Conservation (phyloP, 2,888 invertebrate genomes). For the Sepiola atlantica region DNA sequence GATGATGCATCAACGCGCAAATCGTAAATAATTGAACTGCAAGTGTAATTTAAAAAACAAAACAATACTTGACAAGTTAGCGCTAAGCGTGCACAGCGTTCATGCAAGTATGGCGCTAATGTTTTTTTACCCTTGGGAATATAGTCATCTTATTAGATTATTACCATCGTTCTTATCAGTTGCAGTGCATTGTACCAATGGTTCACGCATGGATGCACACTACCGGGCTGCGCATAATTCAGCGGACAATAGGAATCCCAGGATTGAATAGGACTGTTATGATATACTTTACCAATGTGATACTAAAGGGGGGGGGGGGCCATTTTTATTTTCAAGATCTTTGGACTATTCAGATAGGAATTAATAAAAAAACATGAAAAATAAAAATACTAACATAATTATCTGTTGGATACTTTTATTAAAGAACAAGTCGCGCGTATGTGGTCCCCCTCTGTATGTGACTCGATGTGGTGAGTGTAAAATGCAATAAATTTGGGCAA, state of each 20-base stretch:
- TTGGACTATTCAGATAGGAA: neutral
- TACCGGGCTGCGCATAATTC: neutral
- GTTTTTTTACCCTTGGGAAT: neutral
- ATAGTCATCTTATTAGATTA: neutral
- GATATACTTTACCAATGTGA: neutral
- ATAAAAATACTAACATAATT: too few species aligned
- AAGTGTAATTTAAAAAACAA: neutral
- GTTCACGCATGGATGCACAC: neutral
- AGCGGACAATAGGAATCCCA: neutral
- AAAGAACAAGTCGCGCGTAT: too few species aligned
- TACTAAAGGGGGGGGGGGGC: neutral
- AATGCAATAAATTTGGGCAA: too few species aligned
- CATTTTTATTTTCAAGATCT: neutral
- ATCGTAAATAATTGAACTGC: neutral
- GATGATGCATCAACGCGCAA: neutral
- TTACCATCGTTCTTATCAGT: neutral
- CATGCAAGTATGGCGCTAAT: neutral
- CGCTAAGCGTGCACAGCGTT: conserved; percentile 2
- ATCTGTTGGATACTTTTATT: too few species aligned
- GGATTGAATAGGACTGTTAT: neutral
- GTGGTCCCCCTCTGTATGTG: too few species aligned
- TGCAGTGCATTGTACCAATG: neutral
- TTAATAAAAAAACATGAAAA: neutral
- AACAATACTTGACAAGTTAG: neutral
- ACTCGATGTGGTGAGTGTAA: too few species aligned